Base-by-base conservation (phyloP, 2,797 vertebrate species). In the Neosilurus hyrtlii region DNA sequence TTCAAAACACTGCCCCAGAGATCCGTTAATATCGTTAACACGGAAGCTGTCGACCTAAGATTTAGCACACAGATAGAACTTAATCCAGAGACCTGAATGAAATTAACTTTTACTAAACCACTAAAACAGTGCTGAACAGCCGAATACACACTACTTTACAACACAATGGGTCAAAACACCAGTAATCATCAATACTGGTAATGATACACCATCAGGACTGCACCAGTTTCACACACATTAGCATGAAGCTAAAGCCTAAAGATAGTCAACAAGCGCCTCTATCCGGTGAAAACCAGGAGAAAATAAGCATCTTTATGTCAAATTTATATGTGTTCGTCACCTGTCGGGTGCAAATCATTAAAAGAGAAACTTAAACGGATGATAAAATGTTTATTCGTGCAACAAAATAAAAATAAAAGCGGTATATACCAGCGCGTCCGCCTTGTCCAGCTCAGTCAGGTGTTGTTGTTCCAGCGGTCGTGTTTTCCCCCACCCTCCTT, bases 371-470 rank as follows among this genome's bases (percentile, higher is more conserved):
- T n/a, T 35, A 18, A 59, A 61, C 12, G 6, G 49, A 9, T 22
- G 35, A 0, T 0, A 3, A 56, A 49, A 49, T 1, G 7, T 78
- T 0, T 14, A 30, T 20, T 43, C 3, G 0, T 49, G 74, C 15
- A 26, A 15, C 14, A 11, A 6, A 37, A 20, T 37, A 7, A 43
- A 15, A 43, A 59, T 22, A 0, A 72, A 7, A 12, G 3, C 14
- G 11, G 72, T 0, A 35, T 2, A 22, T 85, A 95, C 94, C 95
- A 95, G 90, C 57, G 96, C 96, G 88, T 97, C 96, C 71, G 96
- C 96, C 84, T 94, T 95, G 80, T 97, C 96, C 15, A 97, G 94
- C 51, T 96, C 96, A 11, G 94, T 91, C 61, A 92, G 20, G 78
- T 88, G 85, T 4, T 91, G 92, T 22, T 90, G 92, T 82, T 95